Percentiles rank a stretch among this genome's conserved stretches.
phyloP scores from a whole-genome alignment of 2,888 invertebrate genomes.

The Pyralis farinalis region DNA sequence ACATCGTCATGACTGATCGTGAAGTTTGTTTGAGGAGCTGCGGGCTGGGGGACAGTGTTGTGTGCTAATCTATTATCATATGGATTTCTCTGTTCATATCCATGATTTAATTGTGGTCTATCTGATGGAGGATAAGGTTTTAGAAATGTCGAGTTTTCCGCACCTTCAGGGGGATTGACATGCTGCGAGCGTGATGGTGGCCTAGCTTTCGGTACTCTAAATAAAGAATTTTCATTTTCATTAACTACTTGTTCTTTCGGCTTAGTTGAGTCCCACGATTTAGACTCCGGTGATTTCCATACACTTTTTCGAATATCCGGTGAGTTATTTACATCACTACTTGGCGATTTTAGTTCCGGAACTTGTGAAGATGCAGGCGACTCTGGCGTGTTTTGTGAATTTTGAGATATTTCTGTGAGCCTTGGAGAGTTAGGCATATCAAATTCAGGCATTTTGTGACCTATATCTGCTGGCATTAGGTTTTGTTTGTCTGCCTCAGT shows the following conservation, averaged over 20 bases:
- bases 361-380: conserved; percentile 61
- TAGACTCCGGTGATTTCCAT: conserved; percentile 73
- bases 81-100: conserved; percentile 68
- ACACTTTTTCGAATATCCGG: conserved; percentile 58
- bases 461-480: conserved; percentile 41
- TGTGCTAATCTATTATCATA: conserved; percentile 55
- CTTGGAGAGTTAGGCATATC: conserved; percentile 71
- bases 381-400: conserved; percentile 60
- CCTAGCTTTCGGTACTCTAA: conserved; percentile 83
- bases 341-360: conserved; percentile 66
- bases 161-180: conserved; percentile 63
- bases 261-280: conserved; percentile 67
- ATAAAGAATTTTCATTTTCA: conserved; percentile 78
- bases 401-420: conserved; percentile 66
- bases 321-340: conserved; percentile 40
- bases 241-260: conserved; percentile 51
- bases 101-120: conserved; percentile 56
- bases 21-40: conserved; percentile 56
- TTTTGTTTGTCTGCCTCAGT: conserved; percentile 54
- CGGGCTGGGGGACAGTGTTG: conserved; percentile 38
- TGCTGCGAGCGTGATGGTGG: conserved; percentile 82
- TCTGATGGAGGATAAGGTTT: conserved; percentile 83
- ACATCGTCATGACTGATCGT: conserved; percentile 67
- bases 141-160: conserved; percentile 80
- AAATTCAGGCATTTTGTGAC: conserved; percentile 63